Base-by-base conservation (phyloP, 2,888 invertebrate genomes). In the Blera fallax region DNA sequence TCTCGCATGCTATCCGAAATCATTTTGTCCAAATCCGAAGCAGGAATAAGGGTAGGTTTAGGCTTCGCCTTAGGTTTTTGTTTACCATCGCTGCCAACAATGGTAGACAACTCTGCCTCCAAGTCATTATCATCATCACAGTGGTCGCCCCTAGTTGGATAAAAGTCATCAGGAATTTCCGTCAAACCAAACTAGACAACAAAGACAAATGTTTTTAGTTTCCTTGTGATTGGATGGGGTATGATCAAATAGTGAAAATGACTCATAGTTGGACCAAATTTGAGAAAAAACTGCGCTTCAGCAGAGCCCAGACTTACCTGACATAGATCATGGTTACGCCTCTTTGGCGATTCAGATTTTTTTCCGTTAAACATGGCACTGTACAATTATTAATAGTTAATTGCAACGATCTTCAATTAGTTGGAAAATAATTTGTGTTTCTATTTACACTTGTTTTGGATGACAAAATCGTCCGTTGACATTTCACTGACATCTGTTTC, bases 31-130 rank as follows among this genome's bases (percentile, higher is more conserved):
- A 97, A 92, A 88, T 96, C 94, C 2, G 92, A 93, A 16, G 93
- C 89, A 0, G 95, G 93, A n/a, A 93, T 89, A 0, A 94, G 90
- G 78, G 89, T 87, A 74, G 91, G 90, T 56, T 90, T 90, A 0
- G 89, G 87, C 69, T 90, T 90, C 24, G 90, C 80, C 83, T 91
- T 92, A 2, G 91, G 90, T 70, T 90, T 91, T 62, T 89, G 87
- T 16, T 88, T 90, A 1, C 91, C 90, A 27, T 91, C 91, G 11
- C 93, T 93, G 6, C 93, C 92, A 87, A 92, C 93, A 77, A 98
- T 94, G 0, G 96, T 96, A 37, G 96, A 95, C 87, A 98, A 92
- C 91, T 98, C 98, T 0, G 97, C 97, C 91, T 98, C 98, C 87
- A 98, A 93, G 90, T 97, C 97, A 78, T 95, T 95, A 90, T 98